A percentile compares a stretch with the other conserved stretches of the same genome.
These are phyloP conservation scores for Nycticebus coucang DNA, from an alignment of 2,113 vertebrate species.

Conservation along the genomic window DNA sequence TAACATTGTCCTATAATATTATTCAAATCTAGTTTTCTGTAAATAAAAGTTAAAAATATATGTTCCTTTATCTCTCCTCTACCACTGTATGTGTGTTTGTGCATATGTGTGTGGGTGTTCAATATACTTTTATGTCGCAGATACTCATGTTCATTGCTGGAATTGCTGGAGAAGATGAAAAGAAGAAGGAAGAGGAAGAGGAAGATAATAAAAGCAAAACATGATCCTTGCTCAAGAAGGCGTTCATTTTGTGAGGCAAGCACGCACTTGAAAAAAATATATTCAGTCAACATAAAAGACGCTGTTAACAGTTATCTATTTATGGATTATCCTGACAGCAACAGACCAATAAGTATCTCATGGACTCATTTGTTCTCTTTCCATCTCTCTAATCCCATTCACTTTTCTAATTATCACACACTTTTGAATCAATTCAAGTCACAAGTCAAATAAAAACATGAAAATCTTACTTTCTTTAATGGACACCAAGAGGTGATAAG, in stretches of 20 bases:
- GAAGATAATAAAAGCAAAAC: background rate
- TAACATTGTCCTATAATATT: background rate
- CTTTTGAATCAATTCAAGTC: background rate
- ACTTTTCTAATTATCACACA: background rate
- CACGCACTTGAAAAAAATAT: background rate
- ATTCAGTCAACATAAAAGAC: too few relatives aligned
- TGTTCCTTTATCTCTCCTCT: background rate
- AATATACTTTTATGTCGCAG: background rate
- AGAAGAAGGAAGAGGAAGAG: background rate
- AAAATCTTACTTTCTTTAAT: background rate
- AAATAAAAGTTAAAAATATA: background rate
- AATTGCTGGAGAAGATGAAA: too few relatives aligned
- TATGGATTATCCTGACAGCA: background rate
- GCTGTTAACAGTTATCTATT: background rate
- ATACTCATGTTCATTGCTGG: background rate
- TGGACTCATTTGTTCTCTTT: background rate
- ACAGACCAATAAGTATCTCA: background rate
- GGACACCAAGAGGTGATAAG: background rate
- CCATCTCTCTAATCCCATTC: background rate
- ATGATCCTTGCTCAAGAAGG: background rate
- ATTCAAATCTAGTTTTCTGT: background rate
- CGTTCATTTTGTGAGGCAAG: background rate
- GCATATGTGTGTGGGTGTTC: background rate
- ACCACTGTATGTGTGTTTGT: background rate
- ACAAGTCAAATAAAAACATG: background rate